Base-by-base conservation (phyloP, 2,113 vertebrate genomes). In the Elephas maximus region DNA sequence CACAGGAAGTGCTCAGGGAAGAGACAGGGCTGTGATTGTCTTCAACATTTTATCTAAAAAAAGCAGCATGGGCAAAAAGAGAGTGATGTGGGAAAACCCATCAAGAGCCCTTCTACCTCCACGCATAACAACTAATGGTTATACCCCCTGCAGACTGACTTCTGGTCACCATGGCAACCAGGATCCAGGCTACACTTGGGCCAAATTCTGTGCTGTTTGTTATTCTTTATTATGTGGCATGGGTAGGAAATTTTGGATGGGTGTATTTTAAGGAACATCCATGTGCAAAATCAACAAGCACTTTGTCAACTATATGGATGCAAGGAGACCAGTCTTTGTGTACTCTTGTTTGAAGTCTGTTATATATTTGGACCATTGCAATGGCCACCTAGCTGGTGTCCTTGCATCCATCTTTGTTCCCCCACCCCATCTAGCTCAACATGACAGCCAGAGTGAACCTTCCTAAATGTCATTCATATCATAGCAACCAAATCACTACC, bases 21-120 rank as follows among this genome's bases (percentile, higher is more conserved):
- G 86, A 63, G 71, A 95, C 94, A 97, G 88, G 97, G 95, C 84
- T 48, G 90, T 1, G 1, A 89, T 95, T 96, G 95, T 97, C 93
- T 57, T 57, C 69, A 90, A 51, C 6, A 63, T 95, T 90, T 90
- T 82, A 44, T 69, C 86, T 91, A 44, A 93, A 91, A 95, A 95
- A 90, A 71, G 80, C 74, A 83, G 65, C 60, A 41, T 0, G 21
- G 71, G 93, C 79, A 94, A 87, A 96, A 93, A 80, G 67, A 91
- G 76, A 90, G 21, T 6, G 24, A 79, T 78, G 63, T 18, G 73
- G 81, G 86, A 44, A 76, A 95, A 62, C 4, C 65, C 89, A 65
- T 44, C 67, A 63, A 92, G 81, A 81, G 80, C 15, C 51, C 44
- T 89, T 71, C 76, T 41, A 44, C 76, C 67, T 84, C 83, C 83